Base-by-base conservation (phyloP, 2,888 invertebrate species). In the Chrysotoxum bicinctum region DNA sequence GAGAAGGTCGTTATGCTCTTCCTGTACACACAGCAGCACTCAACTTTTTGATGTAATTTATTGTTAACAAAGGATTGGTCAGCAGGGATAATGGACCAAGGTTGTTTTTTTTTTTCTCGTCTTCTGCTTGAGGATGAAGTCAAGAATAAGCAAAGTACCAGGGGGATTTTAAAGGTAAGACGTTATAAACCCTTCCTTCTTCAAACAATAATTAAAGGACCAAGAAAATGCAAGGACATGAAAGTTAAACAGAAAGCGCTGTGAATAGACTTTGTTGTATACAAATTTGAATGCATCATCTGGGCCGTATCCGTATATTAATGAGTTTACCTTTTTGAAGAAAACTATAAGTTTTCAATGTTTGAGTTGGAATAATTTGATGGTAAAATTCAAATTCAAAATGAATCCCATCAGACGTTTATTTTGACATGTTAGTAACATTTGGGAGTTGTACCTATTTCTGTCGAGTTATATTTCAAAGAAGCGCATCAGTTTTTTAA, bases 31-130 rank as follows among this genome's bases (percentile, higher is more conserved):
- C 85, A 73, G 66, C 45, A 76, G 85, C 85, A 85, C 85, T 85
- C 85, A 81, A 81, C 81, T 85, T 85, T 85, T 77, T 85, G 85
- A 77, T 81, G 85, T 85, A 81, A 85, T 85, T 85, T 85, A 85
- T 85, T 81, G 85, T 81, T 73, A 62, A 72, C 73, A 81, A 68
- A 62, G 72, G 78, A 69, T 78, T 78, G 78, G 62, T 45, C 58
- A 54, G 32, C 43, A 32, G 26, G 77, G 54, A 68, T 73, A 68
- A 66, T 77, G 82, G 60, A 40, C 26, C 43, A 43, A 43, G 62
- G 62, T 66, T 54, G 35, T 58, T 35, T 37, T 56, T 21, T 14
- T 40, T 50, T 8, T 23, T 14, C 37, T 32, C 16, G 1, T 12
- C 6, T 14, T n/a, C 16, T 45, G 26, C 45, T 62, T 60, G 50